These are phyloP conservation scores for Yasuhikotakia modesta DNA, from an alignment of 2,797 vertebrate genomes.

Conservation along the genomic window DNA sequence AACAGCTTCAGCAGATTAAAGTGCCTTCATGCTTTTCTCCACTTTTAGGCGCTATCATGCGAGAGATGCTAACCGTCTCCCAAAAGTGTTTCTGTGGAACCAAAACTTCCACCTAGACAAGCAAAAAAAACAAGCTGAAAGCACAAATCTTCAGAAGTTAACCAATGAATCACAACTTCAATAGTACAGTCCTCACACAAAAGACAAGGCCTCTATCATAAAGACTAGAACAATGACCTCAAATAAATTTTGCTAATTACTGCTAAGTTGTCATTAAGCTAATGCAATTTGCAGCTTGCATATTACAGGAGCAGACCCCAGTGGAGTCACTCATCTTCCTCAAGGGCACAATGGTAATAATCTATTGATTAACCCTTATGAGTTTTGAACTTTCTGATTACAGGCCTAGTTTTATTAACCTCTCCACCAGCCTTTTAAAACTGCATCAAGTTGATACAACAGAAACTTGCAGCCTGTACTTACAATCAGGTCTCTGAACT, in stretches of 20 bases:
- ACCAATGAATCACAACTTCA: conserved; percentile 55
- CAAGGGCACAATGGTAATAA: background rate
- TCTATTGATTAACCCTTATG: conserved; percentile 8
- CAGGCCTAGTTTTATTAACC: background rate
- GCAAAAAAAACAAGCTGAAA: conserved; percentile 21
- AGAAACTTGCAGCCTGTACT: conserved; percentile 46
- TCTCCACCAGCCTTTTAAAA: conserved; percentile 37
- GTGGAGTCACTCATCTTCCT: conserved; percentile 19
- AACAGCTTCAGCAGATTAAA: conserved; percentile 6
- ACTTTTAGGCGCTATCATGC: background rate
- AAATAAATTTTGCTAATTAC: conserved; percentile 54
- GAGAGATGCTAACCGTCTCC: background rate
- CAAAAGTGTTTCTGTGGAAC: background rate
- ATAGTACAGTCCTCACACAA: conserved; percentile 55
- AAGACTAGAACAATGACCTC: conserved; percentile 64
- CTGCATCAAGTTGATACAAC: conserved; percentile 58
- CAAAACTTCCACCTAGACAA: conserved; percentile 45
- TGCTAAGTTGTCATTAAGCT: conserved; percentile 34
- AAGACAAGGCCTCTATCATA: conserved; percentile 59
- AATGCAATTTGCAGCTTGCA: conserved; percentile 31
- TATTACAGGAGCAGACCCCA: conserved; percentile 11
- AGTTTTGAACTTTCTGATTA: conserved; percentile 22
- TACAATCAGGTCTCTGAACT: conserved; percentile 22
- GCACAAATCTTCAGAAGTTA: conserved; percentile 64
- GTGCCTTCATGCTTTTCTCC: conserved; percentile 54